Percentiles rank a stretch among this genome's conserved stretches.
Evolutionary conservation across 2,113 vertebrate species (phyloP).

Genomic region (Pionites leucogaster): DNA sequence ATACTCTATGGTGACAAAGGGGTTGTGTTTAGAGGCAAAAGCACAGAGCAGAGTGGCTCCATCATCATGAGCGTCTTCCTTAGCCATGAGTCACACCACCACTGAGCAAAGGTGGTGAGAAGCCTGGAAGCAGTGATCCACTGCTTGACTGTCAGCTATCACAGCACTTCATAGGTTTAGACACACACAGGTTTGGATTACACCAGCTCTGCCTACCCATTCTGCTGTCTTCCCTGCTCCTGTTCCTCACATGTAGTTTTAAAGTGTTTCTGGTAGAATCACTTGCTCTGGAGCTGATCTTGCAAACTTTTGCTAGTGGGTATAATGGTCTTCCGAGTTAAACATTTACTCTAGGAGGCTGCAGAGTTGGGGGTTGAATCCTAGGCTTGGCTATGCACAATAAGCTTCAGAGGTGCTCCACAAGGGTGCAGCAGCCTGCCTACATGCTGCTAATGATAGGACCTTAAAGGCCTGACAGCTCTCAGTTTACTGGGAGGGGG

Average conservation of each 20-base stretch:
- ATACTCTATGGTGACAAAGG: neutral
- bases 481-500: neutral
- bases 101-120: neutral
- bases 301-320: neutral
- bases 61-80: fast-evolving
- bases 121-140: neutral
- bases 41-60: neutral
- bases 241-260: neutral
- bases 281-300: neutral
- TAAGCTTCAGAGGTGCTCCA: neutral
- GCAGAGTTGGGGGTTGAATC: neutral
- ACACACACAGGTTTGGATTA: neutral
- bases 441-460: neutral
- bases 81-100: neutral
- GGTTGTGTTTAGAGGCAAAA: neutral
- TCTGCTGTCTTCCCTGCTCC: neutral
- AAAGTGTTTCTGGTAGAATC: neutral
- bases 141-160: neutral
- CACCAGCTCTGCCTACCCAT: neutral
- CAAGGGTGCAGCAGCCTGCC: neutral
- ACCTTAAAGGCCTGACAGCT: neutral
- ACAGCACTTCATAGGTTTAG: neutral
- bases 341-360: neutral
- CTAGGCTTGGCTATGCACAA: neutral
- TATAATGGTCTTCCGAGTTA: neutral